These are phyloP conservation scores for Spea hammondii DNA, from an alignment of 2,797 vertebrate genomes.

Conservation along the genomic window DNA sequence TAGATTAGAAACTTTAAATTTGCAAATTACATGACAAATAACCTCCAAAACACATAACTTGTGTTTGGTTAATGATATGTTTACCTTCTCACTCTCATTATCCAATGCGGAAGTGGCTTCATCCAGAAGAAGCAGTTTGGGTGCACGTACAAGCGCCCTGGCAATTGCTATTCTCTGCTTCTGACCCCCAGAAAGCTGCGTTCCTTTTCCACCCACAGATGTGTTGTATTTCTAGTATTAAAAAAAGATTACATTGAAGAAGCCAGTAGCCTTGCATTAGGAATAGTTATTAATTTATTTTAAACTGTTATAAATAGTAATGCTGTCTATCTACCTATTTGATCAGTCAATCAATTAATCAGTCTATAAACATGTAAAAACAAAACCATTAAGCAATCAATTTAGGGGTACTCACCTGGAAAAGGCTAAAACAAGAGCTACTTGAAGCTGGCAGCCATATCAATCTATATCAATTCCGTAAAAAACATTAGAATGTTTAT, in stretches of 20 bases:
- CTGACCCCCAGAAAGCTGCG: constrained; percentile 72
- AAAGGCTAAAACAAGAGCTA: too few species aligned
- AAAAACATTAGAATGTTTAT: neutral
- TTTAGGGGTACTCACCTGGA: too few species aligned
- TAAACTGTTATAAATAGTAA: too few species aligned
- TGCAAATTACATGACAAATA: neutral
- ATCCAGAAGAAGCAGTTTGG: constrained; percentile 67
- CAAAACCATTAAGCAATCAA: too few species aligned
- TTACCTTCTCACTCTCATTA: constrained; percentile 71
- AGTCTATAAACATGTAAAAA: too few species aligned
- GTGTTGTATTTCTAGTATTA: constrained; percentile 64
- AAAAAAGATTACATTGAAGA: neutral
- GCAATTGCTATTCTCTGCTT: constrained; percentile 74
- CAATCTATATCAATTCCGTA: neutral
- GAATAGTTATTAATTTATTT: too few species aligned
- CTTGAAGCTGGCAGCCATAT: too few species aligned
- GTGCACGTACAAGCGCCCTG: constrained; percentile 68
- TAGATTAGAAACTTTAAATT: neutral
- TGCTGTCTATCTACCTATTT: too few species aligned
- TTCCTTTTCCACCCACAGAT: constrained; percentile 67
- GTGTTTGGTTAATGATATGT: neutral
- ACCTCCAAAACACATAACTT: neutral
- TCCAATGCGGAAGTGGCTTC: constrained; percentile 74
- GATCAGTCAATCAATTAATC: too few species aligned
- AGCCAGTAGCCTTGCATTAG: too few species aligned